Conservation (phyloP, 2,888 invertebrate species). For the Chironomus tentans region DNA sequence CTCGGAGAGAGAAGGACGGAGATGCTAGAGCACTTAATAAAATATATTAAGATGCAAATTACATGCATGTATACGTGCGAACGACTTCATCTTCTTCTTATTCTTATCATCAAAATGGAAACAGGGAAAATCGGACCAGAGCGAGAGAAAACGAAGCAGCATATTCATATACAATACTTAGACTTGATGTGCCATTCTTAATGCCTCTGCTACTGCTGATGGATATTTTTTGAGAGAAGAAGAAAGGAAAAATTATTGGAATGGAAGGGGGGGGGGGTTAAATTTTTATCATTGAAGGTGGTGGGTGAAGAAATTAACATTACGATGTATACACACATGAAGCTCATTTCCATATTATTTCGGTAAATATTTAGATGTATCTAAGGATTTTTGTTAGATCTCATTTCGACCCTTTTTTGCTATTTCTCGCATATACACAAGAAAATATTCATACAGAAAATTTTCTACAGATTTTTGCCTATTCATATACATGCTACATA, state of each 20-base stretch:
- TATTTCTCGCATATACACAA: background rate
- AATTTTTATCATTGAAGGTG: background rate
- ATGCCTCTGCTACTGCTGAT: background rate
- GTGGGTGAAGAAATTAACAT: conserved; percentile 10
- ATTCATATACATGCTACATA: background rate
- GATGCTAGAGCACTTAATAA: conserved; percentile 7
- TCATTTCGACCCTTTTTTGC: conserved; percentile 7
- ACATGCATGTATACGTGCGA: conserved; percentile 20
- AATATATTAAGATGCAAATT: conserved; percentile 24
- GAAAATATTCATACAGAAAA: background rate
- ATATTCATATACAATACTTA: background rate
- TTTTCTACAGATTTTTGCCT: background rate
- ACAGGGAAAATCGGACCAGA: background rate
- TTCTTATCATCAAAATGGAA: background rate
- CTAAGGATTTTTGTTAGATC: background rate
- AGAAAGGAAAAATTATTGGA: too few relatives aligned
- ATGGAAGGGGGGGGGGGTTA: too few relatives aligned
- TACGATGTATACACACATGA: background rate
- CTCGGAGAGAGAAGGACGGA: background rate
- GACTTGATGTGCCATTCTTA: too few relatives aligned
- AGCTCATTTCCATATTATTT: conserved; percentile 17
- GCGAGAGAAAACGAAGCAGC: background rate
- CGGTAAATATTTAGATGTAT: background rate
- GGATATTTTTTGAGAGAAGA: background rate
- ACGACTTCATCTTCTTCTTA: conserved; percentile 1